Percentiles rank a stretch among this genome's conserved stretches.
These are phyloP conservation scores for Azemiops feae DNA, from an alignment of 2,113 vertebrate genomes.

Conservation along the genomic window DNA sequence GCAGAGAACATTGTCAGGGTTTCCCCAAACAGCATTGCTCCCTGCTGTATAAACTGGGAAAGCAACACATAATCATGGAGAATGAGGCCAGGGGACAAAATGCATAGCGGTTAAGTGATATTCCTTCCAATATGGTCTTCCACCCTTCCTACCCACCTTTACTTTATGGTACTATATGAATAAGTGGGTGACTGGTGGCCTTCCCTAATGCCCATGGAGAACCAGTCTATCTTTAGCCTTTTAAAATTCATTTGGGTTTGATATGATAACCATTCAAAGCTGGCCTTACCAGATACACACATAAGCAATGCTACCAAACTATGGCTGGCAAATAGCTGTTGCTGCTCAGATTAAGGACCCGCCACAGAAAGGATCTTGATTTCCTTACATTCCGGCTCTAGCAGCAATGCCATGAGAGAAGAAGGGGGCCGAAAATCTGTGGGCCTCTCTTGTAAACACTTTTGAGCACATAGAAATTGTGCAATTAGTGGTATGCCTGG, in stretches of 20 bases:
- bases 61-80: background rate
- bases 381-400: background rate
- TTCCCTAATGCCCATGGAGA: background rate
- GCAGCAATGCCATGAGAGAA: background rate
- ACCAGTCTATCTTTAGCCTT: background rate
- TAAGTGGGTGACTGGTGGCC: background rate
- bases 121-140: background rate
- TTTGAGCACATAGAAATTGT: background rate
- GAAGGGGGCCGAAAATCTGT: background rate
- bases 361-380: background rate
- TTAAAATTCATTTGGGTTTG: background rate
- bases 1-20: background rate
- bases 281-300: background rate
- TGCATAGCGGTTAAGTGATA: background rate
- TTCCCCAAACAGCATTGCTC: background rate
- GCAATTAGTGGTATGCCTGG: background rate
- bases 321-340: background rate
- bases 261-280: background rate
- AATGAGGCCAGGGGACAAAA: background rate
- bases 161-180: background rate
- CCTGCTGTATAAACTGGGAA: background rate
- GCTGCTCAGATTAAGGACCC: background rate
- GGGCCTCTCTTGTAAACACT: background rate
- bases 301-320: background rate
- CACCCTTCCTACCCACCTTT: background rate